phyloP scores from a whole-genome alignment of 2,888 invertebrate species.

The Platycnemis pennipes region DNA sequence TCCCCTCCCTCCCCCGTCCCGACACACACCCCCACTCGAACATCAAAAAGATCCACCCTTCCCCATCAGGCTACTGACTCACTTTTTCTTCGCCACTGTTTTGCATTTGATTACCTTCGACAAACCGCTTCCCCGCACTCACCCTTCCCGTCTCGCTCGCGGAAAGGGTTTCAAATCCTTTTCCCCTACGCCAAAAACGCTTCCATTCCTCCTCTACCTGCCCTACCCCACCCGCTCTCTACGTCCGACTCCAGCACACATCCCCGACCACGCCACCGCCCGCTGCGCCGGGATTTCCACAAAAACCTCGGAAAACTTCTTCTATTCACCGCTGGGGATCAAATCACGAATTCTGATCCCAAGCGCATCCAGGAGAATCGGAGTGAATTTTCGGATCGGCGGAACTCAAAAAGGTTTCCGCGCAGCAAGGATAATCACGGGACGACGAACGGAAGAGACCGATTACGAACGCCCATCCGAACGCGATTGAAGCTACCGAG shows the following conservation, averaged over 20 bases:
- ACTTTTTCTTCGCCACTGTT: constrained; percentile 47
- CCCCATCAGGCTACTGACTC: not conserved
- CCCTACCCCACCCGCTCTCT: not conserved
- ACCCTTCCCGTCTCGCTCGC: not conserved
- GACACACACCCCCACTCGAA: not conserved
- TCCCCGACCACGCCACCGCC: not conserved
- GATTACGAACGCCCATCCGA: too few relatives aligned
- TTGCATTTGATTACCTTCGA: constrained; percentile 58
- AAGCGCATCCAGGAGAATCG: not conserved
- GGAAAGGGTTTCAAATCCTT: not conserved
- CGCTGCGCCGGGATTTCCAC: not conserved
- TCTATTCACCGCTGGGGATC: not conserved
- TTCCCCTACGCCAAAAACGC: not conserved
- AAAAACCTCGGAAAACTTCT: not conserved
- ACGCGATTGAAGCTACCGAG: too few relatives aligned
- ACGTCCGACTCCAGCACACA: not conserved
- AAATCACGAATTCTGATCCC: not conserved
- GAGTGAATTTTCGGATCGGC: too few relatives aligned
- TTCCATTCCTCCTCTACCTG: not conserved
- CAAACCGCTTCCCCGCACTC: not conserved
- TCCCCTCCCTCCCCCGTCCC: not conserved
- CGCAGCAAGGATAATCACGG: too few relatives aligned
- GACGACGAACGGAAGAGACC: too few relatives aligned
- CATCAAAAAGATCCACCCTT: constrained; percentile 3
- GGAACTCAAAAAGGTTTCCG: too few relatives aligned